These are phyloP conservation scores for Acleris holmiana DNA, from an alignment of 2,888 invertebrate species.

Conservation along the genomic window DNA sequence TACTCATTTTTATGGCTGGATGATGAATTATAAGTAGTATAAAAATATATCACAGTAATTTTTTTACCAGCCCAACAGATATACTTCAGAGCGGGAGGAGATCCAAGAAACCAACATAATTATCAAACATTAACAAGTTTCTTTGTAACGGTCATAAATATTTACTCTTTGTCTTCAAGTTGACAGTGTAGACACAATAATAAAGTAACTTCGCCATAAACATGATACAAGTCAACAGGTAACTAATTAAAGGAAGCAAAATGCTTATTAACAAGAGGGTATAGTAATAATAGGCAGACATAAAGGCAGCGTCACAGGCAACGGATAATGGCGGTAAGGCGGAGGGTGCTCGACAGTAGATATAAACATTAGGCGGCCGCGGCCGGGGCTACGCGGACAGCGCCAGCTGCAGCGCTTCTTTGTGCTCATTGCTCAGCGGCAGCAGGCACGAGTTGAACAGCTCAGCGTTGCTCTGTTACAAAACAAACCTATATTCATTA, in stretches of 20 bases:
- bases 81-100: conserved; percentile 48
- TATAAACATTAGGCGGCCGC: conserved; percentile 43
- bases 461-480: conserved; percentile 88
- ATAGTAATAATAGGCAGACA: conserved; percentile 38
- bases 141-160: conserved; percentile 3
- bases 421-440: conserved; percentile 91
- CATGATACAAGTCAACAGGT: conserved; percentile 4
- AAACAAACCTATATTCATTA: conserved; percentile 25
- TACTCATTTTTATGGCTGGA: conserved; percentile 56
- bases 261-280: neutral
- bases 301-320: conserved; percentile 46
- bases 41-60: conserved; percentile 83
- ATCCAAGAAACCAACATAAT: conserved; percentile 48
- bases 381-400: conserved; percentile 73
- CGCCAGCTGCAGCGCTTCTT: conserved; percentile 92
- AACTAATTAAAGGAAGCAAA: neutral
- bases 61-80: conserved; percentile 73
- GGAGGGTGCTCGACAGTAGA: conserved; percentile 46
- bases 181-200: conserved; percentile 1
- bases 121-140: conserved; percentile 3
- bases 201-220: neutral
- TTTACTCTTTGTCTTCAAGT: conserved; percentile 2
- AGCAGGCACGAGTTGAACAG: conserved; percentile 92
- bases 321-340: conserved; percentile 47
- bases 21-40: conserved; percentile 66